phyloP scores from a whole-genome alignment of 2,797 vertebrate genomes.

The Eupleurogrammus muticus region DNA sequence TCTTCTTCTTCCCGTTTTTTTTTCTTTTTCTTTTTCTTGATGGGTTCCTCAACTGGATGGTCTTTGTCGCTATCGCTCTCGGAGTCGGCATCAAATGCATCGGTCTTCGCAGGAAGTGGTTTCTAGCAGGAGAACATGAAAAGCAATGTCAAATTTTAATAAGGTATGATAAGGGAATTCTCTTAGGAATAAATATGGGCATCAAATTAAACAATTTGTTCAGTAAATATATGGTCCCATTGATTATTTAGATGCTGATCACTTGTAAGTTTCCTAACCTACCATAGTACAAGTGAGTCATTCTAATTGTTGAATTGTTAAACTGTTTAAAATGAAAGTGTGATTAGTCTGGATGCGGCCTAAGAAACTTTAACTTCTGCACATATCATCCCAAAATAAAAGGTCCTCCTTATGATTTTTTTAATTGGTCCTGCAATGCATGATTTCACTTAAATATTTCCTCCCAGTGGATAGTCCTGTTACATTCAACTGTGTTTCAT shows the following conservation, averaged over 20 bases:
- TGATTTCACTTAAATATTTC: too few relatives aligned
- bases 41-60: constrained; percentile 69
- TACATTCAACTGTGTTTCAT: neutral
- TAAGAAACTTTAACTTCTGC: too few relatives aligned
- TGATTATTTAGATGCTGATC: neutral
- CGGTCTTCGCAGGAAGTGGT: constrained; percentile 86
- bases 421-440: too few relatives aligned
- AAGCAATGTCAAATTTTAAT: neutral
- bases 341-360: too few relatives aligned
- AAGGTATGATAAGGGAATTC: too few relatives aligned
- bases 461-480: too few relatives aligned
- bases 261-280: neutral
- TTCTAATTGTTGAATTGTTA: too few relatives aligned
- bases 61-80: constrained; percentile 90
- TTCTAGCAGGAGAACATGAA: constrained; percentile 76
- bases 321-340: too few relatives aligned
- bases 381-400: too few relatives aligned
- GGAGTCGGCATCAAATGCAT: constrained; percentile 92
- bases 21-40: constrained; percentile 93
- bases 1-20: constrained; percentile 71
- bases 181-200: neutral
- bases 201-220: too few relatives aligned
- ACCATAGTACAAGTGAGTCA: neutral
- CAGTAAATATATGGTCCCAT: too few relatives aligned
- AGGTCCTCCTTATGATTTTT: too few relatives aligned